Evolutionary conservation across 2,888 invertebrate species (phyloP), one percentile per base, ranked within the genome.

Genomic region (Pseudococcus longispinus): DNA sequence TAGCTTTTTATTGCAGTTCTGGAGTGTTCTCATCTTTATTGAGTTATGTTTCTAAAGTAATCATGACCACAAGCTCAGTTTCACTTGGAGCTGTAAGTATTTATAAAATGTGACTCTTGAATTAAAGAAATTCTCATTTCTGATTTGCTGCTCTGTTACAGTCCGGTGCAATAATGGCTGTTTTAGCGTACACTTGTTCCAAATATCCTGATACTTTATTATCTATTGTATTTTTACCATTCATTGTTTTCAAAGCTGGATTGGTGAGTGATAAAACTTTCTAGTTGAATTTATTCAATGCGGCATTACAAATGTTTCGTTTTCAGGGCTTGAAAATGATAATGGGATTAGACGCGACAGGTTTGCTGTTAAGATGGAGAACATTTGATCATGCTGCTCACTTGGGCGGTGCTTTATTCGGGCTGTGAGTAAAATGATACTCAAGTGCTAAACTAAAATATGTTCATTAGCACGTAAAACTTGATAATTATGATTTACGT

Each of bases 311-410:
- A 20, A 20, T 80, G 3, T 42, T 80, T 44, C n/a, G 4, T 83
- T 46, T 51, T 29, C 8, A 42, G 51, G 83, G 51, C 0, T 51
- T 83, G 8, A 83, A 83, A 51, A 83, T 83, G 51, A 93, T 98
- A 86, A 94, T 99, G 91, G 93, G 94, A 13, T 91, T 99, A 87
- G 99, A 99, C 91, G 90, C 95, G 26, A 93, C 94, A 32, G 98
- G 99, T 37, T 93, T 97, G 70, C 87, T 97, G 9, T 90, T 96
- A 88, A 94, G 96, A 70, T 99, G 98, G 97, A 95, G 94, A 90
- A 93, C 97, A 89, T 96, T 99, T 90, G 99, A 99, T 91, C 99
- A 99, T 91, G 98, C 98, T 0, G 98, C 98, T n/a, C 99, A 99
- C 94, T 93, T 99, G 88, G 98, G 98, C 23, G 99, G 99, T 46